These are phyloP conservation scores for Girardinus metallicus DNA, from an alignment of 2,797 vertebrate species.

Conservation along the genomic window DNA sequence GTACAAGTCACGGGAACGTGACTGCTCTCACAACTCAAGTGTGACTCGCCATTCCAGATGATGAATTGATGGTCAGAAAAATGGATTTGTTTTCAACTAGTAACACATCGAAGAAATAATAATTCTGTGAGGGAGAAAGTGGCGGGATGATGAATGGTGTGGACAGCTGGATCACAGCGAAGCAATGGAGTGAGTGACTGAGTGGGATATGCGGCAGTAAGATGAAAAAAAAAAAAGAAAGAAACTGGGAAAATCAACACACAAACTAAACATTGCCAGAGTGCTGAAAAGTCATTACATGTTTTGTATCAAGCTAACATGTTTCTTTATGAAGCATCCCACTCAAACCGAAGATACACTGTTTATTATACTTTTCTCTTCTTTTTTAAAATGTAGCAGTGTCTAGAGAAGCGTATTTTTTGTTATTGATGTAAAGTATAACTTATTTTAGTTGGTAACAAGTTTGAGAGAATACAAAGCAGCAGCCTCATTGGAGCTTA, in stretches of 20 bases:
- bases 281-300: slow-evolving; percentile 26
- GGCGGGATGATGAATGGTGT: slow-evolving; percentile 82
- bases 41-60: slow-evolving; percentile 82
- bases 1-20: slow-evolving; percentile 65
- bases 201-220: slow-evolving; percentile 44
- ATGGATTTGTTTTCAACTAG: slow-evolving; percentile 87
- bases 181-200: slow-evolving; percentile 77
- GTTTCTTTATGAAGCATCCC: slow-evolving; percentile 8
- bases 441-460: background rate
- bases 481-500: background rate
- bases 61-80: slow-evolving; percentile 85
- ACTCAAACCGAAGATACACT: background rate
- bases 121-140: slow-evolving; percentile 81
- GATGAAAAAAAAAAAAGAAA: slow-evolving; percentile 31
- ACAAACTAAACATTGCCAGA: slow-evolving; percentile 65
- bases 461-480: background rate
- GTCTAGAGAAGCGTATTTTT: background rate
- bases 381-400: no score
- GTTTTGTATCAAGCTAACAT: slow-evolving; percentile 16
- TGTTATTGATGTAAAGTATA: background rate
- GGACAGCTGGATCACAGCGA: slow-evolving; percentile 80
- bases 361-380: background rate
- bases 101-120: slow-evolving; percentile 87
- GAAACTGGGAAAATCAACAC: slow-evolving; percentile 68
- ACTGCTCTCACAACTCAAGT: slow-evolving; percentile 80